A percentile compares a stretch with the other conserved stretches of the same genome.
Evolutionary conservation across 2,888 invertebrate genomes (phyloP).

Genomic region (Torymus auratus): DNA sequence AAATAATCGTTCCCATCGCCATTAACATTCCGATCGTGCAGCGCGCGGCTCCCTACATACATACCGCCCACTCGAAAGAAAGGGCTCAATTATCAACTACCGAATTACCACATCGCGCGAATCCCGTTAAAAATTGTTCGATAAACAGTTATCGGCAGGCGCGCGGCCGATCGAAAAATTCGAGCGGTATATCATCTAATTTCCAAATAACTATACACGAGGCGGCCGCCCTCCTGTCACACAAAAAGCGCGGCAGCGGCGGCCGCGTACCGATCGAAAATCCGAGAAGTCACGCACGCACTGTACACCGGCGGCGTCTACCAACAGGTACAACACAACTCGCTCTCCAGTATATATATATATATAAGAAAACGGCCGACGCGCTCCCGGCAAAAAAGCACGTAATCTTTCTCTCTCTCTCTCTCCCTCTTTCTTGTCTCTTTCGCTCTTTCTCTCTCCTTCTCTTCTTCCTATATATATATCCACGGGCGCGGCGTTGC

Average conservation of each 20-base stretch:
- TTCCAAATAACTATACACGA: constrained; percentile 3
- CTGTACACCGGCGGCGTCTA: neutral
- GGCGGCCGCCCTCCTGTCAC: too few species aligned
- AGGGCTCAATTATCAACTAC: neutral
- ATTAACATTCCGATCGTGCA: too few species aligned
- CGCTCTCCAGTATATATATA: neutral
- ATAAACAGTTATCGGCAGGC: constrained; percentile 5
- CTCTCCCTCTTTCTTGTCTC: constrained; percentile 12
- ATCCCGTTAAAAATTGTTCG: neutral
- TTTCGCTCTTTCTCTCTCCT: constrained; percentile 27
- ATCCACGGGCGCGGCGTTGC: too few species aligned
- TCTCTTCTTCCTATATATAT: constrained; percentile 2
- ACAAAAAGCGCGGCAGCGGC: neutral
- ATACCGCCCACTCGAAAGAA: too few species aligned
- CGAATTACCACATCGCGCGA: neutral
- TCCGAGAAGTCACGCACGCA: constrained; percentile 41
- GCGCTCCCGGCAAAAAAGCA: neutral
- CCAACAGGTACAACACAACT: too few species aligned
- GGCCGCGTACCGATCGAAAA: constrained; percentile 10
- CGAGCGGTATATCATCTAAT: neutral
- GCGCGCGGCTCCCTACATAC: too few species aligned
- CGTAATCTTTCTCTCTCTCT: constrained; percentile 33
- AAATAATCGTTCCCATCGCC: too few species aligned
- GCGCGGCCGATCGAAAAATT: constrained; percentile 20
- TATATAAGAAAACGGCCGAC: neutral